phyloP scores from a whole-genome alignment of 2,113 vertebrate species.

The Narcine bancroftii region DNA sequence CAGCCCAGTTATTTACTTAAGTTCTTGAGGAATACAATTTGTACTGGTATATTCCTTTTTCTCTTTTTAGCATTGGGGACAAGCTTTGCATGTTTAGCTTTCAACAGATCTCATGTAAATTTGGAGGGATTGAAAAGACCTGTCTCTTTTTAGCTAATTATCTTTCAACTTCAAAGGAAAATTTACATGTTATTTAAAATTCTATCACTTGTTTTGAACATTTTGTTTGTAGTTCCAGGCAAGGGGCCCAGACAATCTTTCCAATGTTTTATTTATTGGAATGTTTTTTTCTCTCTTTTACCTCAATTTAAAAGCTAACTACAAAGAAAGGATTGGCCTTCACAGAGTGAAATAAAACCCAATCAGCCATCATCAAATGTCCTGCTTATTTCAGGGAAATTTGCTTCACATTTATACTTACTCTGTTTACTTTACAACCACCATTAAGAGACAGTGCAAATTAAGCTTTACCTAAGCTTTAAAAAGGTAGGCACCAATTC shows the following conservation, averaged over 20 bases:
- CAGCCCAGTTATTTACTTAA: constrained; percentile 17
- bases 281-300: neutral
- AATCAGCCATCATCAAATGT: neutral
- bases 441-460: neutral
- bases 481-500: neutral
- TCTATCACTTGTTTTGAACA: constrained; percentile 33
- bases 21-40: constrained; percentile 29
- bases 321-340: constrained; percentile 10
- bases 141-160: constrained; percentile 34
- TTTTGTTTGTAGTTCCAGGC: constrained; percentile 36
- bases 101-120: constrained; percentile 33
- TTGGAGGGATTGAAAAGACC: constrained; percentile 28
- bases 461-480: neutral
- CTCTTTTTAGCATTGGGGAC: constrained; percentile 15
- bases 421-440: neutral
- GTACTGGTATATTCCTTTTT: neutral
- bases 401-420: neutral
- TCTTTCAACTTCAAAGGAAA: constrained; percentile 37
- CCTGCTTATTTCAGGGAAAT: neutral
- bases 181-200: constrained; percentile 37
- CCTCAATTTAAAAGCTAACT: neutral
- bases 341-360: neutral
- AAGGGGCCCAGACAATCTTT: constrained; percentile 30
- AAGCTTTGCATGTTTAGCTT: constrained; percentile 32
- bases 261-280: constrained; percentile 35